Conservation (phyloP, 2,113 vertebrate species). For the Dicerorhinus sumatrensis region DNA sequence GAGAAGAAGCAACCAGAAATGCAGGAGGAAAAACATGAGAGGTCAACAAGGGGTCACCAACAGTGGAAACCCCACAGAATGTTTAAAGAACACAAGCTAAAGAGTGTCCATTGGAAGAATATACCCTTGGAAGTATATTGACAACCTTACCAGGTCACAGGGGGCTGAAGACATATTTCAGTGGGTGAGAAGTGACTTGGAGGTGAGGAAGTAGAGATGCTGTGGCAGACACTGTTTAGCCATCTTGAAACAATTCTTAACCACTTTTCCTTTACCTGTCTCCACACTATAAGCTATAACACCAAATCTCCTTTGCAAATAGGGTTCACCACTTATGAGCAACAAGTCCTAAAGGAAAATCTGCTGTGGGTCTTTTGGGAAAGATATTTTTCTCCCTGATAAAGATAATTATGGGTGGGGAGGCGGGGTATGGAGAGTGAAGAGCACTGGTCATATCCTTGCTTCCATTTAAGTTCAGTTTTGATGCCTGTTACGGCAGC, state of each 20-base stretch:
- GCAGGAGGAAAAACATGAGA: neutral
- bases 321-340: neutral
- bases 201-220: neutral
- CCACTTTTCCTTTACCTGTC: neutral
- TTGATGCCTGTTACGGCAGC: neutral
- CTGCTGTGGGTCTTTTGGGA: neutral
- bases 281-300: neutral
- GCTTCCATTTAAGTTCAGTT: neutral
- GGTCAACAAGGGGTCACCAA: neutral
- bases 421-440: neutral
- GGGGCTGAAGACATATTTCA: neutral
- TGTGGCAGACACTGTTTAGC: neutral
- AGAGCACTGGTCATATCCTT: neutral
- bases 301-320: neutral
- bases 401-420: neutral
- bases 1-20: neutral
- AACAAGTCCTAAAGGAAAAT: neutral
- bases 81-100: neutral
- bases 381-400: neutral
- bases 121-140: neutral
- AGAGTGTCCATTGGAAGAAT: neutral
- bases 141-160: neutral
- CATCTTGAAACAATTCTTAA: neutral
- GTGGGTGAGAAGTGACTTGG: neutral
- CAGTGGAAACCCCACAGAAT: neutral